phyloP scores from a whole-genome alignment of 2,113 vertebrate genomes.

The Polyodon spathula region DNA sequence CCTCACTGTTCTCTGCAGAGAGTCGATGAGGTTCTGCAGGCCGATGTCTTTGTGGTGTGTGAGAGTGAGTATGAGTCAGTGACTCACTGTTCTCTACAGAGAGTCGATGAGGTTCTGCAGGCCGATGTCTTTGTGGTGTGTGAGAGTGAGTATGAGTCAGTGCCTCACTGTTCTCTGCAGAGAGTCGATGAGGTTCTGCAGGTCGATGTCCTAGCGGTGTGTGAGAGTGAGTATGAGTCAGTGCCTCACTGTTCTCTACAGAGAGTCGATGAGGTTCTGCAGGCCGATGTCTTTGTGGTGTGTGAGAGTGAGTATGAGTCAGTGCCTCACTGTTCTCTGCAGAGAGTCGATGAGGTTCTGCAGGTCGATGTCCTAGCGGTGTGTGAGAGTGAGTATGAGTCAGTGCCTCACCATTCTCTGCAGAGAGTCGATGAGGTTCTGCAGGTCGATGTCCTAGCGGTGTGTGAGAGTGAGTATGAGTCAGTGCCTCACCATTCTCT shows the following conservation, averaged over 20 bases:
- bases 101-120: slow-evolving; percentile 72
- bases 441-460: slow-evolving; percentile 66
- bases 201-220: slow-evolving; percentile 66
- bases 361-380: slow-evolving; percentile 66
- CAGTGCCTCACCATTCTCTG: slow-evolving; percentile 36
- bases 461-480: no score
- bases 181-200: slow-evolving; percentile 73
- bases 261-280: slow-evolving; percentile 72
- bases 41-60: slow-evolving; percentile 69
- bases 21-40: slow-evolving; percentile 70
- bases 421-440: slow-evolving; percentile 73
- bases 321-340: slow-evolving; percentile 36
- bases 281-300: slow-evolving; percentile 67
- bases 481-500: slow-evolving; percentile 33
- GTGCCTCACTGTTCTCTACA: slow-evolving; percentile 37
- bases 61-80: no score
- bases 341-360: slow-evolving; percentile 74
- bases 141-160: no score
- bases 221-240: no score
- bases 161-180: slow-evolving; percentile 39
- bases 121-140: slow-evolving; percentile 67
- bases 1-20: slow-evolving; percentile 42
- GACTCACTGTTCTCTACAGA: slow-evolving; percentile 40
- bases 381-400: no score
- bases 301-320: no score